Evolutionary conservation across 1,140 invertebrate species (phyloP).

Genomic region (Lutraria rhynchaena): DNA sequence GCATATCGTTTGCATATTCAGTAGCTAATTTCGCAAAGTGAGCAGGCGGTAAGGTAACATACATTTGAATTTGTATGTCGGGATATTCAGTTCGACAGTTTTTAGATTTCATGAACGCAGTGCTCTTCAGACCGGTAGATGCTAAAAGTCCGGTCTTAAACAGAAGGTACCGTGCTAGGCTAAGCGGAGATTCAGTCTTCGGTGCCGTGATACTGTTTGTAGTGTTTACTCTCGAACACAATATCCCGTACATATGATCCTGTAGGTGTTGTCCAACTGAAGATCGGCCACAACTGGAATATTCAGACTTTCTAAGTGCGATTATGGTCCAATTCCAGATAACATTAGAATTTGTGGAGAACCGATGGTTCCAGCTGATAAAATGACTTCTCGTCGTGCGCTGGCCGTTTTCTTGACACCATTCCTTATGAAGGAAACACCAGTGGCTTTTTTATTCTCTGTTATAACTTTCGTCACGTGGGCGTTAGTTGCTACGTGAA

Average conservation of each 20-base stretch:
- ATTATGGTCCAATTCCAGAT: too few species aligned
- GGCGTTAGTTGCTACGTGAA: too few species aligned
- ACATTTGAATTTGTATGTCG: conserved; percentile 8
- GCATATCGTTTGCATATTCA: not conserved
- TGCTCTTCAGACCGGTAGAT: conserved; percentile 6
- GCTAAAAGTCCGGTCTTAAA: conserved; percentile 29
- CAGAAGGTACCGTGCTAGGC: not conserved
- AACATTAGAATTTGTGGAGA: conserved; percentile 92
- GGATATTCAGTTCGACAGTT: not conserved
- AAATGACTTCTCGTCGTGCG: too few species aligned
- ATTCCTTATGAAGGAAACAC: too few species aligned
- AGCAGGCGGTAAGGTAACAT: not conserved
- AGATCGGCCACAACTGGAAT: conserved; percentile 35
- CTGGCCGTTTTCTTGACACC: too few species aligned
- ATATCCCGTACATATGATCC: conserved; percentile 20
- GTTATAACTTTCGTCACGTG: conserved; percentile 55
- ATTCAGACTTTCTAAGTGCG: conserved; percentile 28
- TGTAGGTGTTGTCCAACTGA: conserved; percentile 41
- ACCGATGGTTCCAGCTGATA: conserved; percentile 91
- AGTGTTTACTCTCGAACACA: not conserved
- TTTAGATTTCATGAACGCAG: conserved; percentile 20
- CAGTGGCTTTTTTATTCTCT: too few species aligned
- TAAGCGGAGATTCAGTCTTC: conserved; percentile 11
- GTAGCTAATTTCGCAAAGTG: not conserved
- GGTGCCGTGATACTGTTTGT: conserved; percentile 14